Evolutionary conservation across 2,888 invertebrate species (phyloP).

Genomic region (Macrophya alboannulata): DNA sequence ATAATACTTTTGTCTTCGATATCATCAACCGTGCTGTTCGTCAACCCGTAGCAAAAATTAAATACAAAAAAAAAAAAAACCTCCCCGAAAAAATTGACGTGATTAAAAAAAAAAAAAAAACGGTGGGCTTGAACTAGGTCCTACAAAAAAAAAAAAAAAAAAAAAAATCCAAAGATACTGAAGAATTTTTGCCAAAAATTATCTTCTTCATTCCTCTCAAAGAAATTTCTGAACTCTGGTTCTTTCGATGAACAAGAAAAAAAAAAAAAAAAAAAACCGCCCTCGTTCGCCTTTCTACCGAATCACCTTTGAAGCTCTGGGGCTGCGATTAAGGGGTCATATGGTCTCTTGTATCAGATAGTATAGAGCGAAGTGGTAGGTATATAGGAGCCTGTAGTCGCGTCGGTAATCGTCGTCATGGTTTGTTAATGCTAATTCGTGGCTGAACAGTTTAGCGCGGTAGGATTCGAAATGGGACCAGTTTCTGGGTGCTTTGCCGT

Average conservation of each 20-base stretch:
- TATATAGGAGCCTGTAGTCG: neutral
- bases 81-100: neutral
- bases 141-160: neutral
- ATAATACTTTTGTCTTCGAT: constrained; percentile 33
- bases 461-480: constrained; percentile 57
- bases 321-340: neutral
- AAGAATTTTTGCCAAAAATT: neutral
- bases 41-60: neutral
- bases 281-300: neutral
- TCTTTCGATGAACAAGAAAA: neutral
- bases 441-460: constrained; percentile 60
- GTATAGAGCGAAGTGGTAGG: neutral
- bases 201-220: neutral
- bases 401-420: constrained; percentile 61
- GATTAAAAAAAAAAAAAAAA: neutral
- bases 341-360: neutral
- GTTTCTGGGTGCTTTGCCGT: constrained; percentile 26
- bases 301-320: neutral
- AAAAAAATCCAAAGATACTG: neutral
- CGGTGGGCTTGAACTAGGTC: neutral
- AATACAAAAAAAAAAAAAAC: neutral
- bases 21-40: constrained; percentile 29
- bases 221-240: no score
- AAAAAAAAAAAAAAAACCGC: neutral
- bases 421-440: constrained; percentile 65